Conservation (phyloP, 2,888 invertebrate species). For the Ornithoptera priamus region DNA sequence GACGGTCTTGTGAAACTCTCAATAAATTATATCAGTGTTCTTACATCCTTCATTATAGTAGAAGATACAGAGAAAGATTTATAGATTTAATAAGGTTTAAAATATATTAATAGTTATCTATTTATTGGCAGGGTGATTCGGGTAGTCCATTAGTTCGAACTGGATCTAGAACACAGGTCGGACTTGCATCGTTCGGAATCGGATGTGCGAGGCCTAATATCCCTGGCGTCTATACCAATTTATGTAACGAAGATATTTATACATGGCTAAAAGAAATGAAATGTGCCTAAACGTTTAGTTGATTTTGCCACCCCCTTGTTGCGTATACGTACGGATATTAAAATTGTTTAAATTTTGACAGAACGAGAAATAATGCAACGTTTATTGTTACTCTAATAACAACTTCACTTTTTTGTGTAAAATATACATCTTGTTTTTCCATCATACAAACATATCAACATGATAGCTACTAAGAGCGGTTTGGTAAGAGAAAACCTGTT, state of each 20-base stretch:
- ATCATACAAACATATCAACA: too few species aligned
- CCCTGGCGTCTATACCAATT: constrained; percentile 46
- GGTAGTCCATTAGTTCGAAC: constrained; percentile 43
- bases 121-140: constrained; percentile 35
- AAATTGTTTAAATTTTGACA: too few species aligned
- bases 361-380: too few species aligned
- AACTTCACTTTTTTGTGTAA: too few species aligned
- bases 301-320: background rate
- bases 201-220: constrained; percentile 43
- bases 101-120: background rate
- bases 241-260: constrained; percentile 28
- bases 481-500: too few species aligned
- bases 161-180: constrained; percentile 34
- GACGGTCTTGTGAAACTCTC: background rate
- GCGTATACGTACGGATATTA: background rate
- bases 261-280: constrained; percentile 11
- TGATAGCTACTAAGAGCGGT: too few species aligned
- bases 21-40: background rate
- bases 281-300: constrained; percentile 1
- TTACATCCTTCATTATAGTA: background rate
- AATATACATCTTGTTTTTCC: too few species aligned
- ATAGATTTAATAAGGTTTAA: background rate
- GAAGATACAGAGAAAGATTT: background rate
- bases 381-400: too few species aligned
- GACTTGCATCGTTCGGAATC: constrained; percentile 44